phyloP scores from a whole-genome alignment of 2,888 invertebrate genomes.

The Mesorhabditis belari region DNA sequence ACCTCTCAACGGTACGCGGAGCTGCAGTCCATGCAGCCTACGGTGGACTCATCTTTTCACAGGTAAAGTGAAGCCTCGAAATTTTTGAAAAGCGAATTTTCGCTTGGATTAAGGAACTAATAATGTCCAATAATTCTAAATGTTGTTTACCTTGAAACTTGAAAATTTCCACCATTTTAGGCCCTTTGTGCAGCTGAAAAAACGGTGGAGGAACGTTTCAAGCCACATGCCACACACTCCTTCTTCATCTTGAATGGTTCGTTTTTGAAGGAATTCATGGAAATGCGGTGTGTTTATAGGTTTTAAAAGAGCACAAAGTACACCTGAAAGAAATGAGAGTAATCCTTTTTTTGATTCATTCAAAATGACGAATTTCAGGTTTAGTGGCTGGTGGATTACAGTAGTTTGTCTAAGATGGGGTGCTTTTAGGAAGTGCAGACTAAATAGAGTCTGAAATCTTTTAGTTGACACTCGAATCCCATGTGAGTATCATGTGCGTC shows the following conservation, averaged over 20 bases:
- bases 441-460: constrained; percentile 4
- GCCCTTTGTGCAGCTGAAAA: constrained; percentile 41
- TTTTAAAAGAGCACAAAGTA: background rate
- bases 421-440: no score
- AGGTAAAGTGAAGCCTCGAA: constrained; percentile 12
- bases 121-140: background rate
- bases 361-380: no score
- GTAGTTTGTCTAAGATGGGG: background rate
- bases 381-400: no score
- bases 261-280: background rate
- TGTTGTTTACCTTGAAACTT: background rate
- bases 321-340: background rate
- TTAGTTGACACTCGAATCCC: constrained; percentile 47
- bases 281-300: background rate
- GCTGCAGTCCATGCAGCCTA: constrained; percentile 32
- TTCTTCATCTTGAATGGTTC: constrained; percentile 45
- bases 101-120: background rate
- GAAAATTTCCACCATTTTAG: constrained; percentile 1
- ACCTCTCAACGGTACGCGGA: constrained; percentile 22
- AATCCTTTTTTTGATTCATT: background rate
- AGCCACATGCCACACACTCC: constrained; percentile 44
- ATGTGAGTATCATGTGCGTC: constrained; percentile 55
- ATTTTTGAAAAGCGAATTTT: background rate
- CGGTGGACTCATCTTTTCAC: constrained; percentile 47
- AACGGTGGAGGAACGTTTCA: constrained; percentile 32